phyloP scores from a whole-genome alignment of 2,888 invertebrate species.

The Cremastobaeus sp. region DNA sequence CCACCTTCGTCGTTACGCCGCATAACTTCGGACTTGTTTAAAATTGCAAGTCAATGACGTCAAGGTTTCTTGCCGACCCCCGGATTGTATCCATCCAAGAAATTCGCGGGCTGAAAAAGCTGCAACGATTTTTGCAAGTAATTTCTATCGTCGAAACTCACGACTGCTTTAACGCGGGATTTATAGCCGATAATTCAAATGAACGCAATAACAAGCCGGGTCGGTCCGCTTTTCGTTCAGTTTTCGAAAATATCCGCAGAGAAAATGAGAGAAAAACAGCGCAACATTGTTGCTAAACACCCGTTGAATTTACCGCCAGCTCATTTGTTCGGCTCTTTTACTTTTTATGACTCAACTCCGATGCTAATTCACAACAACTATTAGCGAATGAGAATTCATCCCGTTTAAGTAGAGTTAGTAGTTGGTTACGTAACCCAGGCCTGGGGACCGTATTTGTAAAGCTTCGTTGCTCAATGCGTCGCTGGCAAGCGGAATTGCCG shows the following conservation, averaged over 20 bases:
- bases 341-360: slow-evolving; percentile 62
- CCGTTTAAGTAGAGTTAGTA: slow-evolving; percentile 75
- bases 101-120: slow-evolving; percentile 11
- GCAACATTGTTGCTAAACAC: slow-evolving; percentile 10
- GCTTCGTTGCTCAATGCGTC: slow-evolving; percentile 51
- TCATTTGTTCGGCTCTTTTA: slow-evolving; percentile 62
- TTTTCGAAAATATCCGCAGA: too few relatives aligned
- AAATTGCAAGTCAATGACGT: slow-evolving; percentile 63
- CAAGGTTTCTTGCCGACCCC: slow-evolving; percentile 10
- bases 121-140: slow-evolving; percentile 22
- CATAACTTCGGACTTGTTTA: slow-evolving; percentile 59
- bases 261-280: too few relatives aligned
- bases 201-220: too few relatives aligned
- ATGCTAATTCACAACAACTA: slow-evolving; percentile 73
- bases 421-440: slow-evolving; percentile 62
- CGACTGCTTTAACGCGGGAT: slow-evolving; percentile 13
- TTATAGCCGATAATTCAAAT: slow-evolving; percentile 32
- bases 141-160: slow-evolving; percentile 6
- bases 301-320: slow-evolving; percentile 22
- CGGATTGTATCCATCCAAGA: slow-evolving; percentile 5
- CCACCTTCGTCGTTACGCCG: slow-evolving; percentile 61
- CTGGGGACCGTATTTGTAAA: slow-evolving; percentile 64
- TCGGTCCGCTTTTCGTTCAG: too few relatives aligned
- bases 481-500: slow-evolving; percentile 64
- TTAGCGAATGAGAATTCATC: slow-evolving; percentile 74